Conservation (phyloP, 2,888 invertebrate species). For the Boloria selene region DNA sequence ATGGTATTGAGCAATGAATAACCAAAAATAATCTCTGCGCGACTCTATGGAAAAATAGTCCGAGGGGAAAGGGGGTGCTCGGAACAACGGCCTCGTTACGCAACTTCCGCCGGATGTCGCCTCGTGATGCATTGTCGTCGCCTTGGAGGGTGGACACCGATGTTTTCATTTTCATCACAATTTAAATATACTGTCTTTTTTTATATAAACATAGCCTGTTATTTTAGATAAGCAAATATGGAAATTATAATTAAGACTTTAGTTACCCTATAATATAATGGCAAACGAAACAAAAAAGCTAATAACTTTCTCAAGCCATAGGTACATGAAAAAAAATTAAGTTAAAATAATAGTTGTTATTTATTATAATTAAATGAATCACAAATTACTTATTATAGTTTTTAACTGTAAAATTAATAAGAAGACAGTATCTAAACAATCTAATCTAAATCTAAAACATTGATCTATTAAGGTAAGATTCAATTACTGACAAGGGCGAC, state of each 20-base stretch:
- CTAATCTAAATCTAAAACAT: background rate
- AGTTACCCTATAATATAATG: too few relatives aligned
- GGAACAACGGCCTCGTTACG: constrained; percentile 80
- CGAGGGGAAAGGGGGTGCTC: constrained; percentile 47
- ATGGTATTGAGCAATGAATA: constrained; percentile 71
- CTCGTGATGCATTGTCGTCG: constrained; percentile 76
- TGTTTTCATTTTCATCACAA: constrained; percentile 70
- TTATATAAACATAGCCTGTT: constrained; percentile 1
- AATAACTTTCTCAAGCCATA: too few relatives aligned
- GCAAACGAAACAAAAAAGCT: too few relatives aligned
- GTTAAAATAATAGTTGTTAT: too few relatives aligned
- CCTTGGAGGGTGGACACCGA: constrained; percentile 70
- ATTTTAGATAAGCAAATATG: background rate
- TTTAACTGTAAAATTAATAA: too few relatives aligned
- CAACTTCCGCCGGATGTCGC: constrained; percentile 78
- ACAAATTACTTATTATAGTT: too few relatives aligned
- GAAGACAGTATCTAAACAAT: background rate
- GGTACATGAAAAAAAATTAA: too few relatives aligned
- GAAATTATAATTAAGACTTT: background rate
- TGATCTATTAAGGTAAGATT: constrained; percentile 4
- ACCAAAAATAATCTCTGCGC: constrained; percentile 68
- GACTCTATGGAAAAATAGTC: constrained; percentile 45
- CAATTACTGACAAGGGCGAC: constrained; percentile 13
- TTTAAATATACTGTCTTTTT: constrained; percentile 56
- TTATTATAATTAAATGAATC: too few relatives aligned